Base-by-base conservation (phyloP, 2,797 vertebrate species). In the Pygocentrus nattereri region DNA sequence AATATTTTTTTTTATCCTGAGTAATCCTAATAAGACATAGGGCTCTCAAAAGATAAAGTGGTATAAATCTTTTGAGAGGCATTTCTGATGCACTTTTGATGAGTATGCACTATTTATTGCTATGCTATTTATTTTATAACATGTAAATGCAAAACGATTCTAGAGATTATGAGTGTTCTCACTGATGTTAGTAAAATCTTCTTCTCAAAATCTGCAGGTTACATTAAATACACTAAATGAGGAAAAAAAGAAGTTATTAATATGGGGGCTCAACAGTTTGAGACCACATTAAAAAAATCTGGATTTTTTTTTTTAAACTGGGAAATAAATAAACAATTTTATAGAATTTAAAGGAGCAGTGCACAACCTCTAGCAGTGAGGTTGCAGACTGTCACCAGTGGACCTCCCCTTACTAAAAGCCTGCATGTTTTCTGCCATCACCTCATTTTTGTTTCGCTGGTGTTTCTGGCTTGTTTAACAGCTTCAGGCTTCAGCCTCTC, bases 31-130 rank as follows among this genome's bases (percentile, higher is more conserved):
- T 52, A 47, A 69, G 6, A 71, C 4, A 50, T n/a, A 27, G 25
- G 25, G 47, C 41, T 50, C 25, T 52, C 25, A 71, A 19, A 71
- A 50, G 68, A 49, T 49, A 27, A 30, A 50, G 23, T 6, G 0
- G 13, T 23, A 4, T 70, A 44, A n/a, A 68, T 68, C 65, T 23
- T 65, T 65, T 38, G 19, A 67, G 21, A 69, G n/a, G 67, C n/a
- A 21, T 69, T 47, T 41, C 67, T 13, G 31, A 47, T 47, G 7
- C n/a, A 47, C 25, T 69, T 25, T 41, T 6, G 19, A 65, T 25
- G 21, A 23, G 21, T 23, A 0, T 8, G n/a, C 16, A 11, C 21
- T 7, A 38, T 16, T 7, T 67, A 21, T 10, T 65, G 18, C 30
- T 4, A 15, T 65, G 62, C 16, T 65, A 13, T 34, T 65, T 41